Evolutionary conservation across 2,113 vertebrate genomes (phyloP).

Genomic region (Anhinga rufa): DNA sequence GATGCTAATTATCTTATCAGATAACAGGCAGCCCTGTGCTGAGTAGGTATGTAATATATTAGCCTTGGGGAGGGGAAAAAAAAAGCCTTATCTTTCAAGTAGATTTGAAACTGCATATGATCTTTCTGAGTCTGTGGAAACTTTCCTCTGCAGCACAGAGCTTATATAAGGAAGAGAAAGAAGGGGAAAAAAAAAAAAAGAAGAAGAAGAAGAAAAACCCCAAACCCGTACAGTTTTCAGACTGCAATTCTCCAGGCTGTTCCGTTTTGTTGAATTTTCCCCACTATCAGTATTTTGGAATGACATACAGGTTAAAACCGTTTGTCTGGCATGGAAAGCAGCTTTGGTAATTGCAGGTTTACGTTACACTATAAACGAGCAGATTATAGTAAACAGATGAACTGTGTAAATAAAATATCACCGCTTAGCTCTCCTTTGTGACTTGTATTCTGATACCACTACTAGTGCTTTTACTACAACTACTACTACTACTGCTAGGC

Average conservation of each 20-base stretch:
- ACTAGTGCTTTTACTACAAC: conserved; percentile 62
- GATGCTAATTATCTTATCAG: conserved; percentile 63
- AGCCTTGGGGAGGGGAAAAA: neutral
- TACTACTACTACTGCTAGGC: conserved; percentile 40
- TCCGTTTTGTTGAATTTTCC: neutral
- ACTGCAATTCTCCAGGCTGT: neutral
- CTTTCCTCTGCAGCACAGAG: conserved; percentile 19
- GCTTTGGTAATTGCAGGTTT: conserved; percentile 34
- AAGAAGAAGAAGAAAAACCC: too few relatives aligned
- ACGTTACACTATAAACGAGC: neutral
- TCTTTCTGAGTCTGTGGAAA: conserved; percentile 20
- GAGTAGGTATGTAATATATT: conserved; percentile 51
- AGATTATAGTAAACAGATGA: conserved; percentile 42
- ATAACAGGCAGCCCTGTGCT: conserved; percentile 50
- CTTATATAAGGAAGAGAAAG: conserved; percentile 18
- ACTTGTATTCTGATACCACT: conserved; percentile 70
- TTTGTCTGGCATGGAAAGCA: conserved; percentile 18
- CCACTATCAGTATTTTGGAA: conserved; percentile 24
- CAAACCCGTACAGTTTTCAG: neutral
- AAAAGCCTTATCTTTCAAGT: conserved; percentile 37
- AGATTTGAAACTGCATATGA: conserved; percentile 49
- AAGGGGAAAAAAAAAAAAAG: neutral
- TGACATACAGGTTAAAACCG: conserved; percentile 12
- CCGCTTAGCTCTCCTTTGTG: conserved; percentile 49
- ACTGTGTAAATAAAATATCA: conserved; percentile 54